Evolutionary conservation across 2,113 vertebrate genomes (phyloP), one percentile per base, ranked within the genome.

Genomic region (Laticauda laticaudata): DNA sequence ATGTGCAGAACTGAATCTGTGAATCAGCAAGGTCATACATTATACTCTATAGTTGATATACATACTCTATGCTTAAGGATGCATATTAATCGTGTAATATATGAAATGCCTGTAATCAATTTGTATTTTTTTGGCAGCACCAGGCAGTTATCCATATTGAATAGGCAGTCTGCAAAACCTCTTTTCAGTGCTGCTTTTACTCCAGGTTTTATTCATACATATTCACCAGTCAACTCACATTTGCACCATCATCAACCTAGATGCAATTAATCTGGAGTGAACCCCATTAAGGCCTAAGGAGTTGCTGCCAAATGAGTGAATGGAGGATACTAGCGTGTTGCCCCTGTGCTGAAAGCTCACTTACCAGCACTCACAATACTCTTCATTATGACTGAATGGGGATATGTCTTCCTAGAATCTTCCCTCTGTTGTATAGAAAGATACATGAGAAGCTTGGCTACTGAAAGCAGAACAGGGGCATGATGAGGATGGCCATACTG

Each of bases 211-310:
- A 45, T 61, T 61, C 29, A 69, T 57, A 55, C 54, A 91, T 56
- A 59, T 91, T 56, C 51, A 55, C 90, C 18, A 55, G 54, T 86
- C 90, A 91, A n/a, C 23, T 85, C 53, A 57, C 91, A 91, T 59
- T 48, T 45, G 57, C 15, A 2, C 91, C 39, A 48, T n/a, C 54
- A 57, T 91, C 26, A 45, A 45, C 53, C 39, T 14, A 29, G 43
- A 87, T 87, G 81, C 29, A 86, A 75, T 75, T 90, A 75, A 75
- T 54, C 24, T 57, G 34, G 75, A 85, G 53, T 24, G 34, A 86
- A 56, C 51, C 34, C 43, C 54, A 87, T 86, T 23, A 59, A 59
- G 26, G 81, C 57, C 45, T 57, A 55, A 34, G 24, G 26, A 26
- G 45, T 29, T 87, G 55, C 81, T 59, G 85, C 43, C 8, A 20